Evolutionary conservation across 2,888 invertebrate genomes (phyloP), one percentile per base, ranked within the genome.

Genomic region (Diarsia rubi): DNA sequence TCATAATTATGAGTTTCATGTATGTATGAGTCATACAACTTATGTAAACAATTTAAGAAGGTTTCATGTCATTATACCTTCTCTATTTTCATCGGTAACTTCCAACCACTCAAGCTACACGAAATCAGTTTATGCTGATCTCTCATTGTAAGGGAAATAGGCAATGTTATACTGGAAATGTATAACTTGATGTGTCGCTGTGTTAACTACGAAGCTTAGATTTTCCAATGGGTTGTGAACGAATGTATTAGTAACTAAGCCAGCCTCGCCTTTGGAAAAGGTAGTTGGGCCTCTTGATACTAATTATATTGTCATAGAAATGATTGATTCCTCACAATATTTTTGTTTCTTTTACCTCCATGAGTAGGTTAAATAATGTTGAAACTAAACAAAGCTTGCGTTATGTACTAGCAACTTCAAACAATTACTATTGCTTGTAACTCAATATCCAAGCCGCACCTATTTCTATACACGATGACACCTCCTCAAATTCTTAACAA

Each of bases 391-490:
- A 9, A 14, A 19, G 24, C 21, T 69, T 31, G 8, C 68, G 1
- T 31, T 65, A 14, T 31, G 24, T 16, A 47, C 27, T n/a, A 2
- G 12, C 52, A 3, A 37, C 14, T 57, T 19, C 1, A 21, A 54
- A 44, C 14, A 16, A 57, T 31, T 31, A 31, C n/a, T 37, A 6
- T 57, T 44, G 24, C 54, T 57, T 31, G 5, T 11, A 52, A 52
- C 14, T 64, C 24, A 42, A 63, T 63, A 63, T 67, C 49, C 64
- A 74, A 71, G 81, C 75, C 81, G 81, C 81, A 69, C 81, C 84
- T 72, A 49, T 63, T 42, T 62, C 31, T 16, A 14, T 31, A 0
- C 24, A 31, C 21, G 24, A 37, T 59, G 49, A 66, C 45, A 66
- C 2, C 12, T 31, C 8, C 1, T 52, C 14, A 12, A 19, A 49